Percentiles rank a stretch among this genome's conserved stretches.
Evolutionary conservation across 2,113 vertebrate genomes (phyloP).

Genomic region (Poecilia latipinna): DNA sequence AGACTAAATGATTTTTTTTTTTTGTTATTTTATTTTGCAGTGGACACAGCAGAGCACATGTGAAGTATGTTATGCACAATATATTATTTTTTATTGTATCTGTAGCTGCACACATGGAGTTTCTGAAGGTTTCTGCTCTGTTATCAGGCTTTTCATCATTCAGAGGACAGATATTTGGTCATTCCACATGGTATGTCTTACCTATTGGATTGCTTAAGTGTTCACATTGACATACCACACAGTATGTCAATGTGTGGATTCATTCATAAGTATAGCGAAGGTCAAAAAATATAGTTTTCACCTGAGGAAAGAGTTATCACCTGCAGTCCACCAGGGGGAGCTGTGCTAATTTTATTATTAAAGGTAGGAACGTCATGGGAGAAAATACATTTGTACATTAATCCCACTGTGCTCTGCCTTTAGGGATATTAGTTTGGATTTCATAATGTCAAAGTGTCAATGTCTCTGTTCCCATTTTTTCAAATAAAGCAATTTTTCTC

Average conservation of each 20-base stretch:
- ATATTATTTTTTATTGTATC: constrained; percentile 24
- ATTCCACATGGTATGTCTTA: background rate
- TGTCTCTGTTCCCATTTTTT: background rate
- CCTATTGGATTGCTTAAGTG: background rate
- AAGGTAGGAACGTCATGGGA: constrained; percentile 7
- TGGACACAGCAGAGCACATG: constrained; percentile 29
- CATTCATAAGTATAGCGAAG: constrained; percentile 4
- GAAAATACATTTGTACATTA: background rate
- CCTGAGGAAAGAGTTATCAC: constrained; percentile 2
- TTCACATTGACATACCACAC: background rate
- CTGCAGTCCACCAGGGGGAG: constrained; percentile 57
- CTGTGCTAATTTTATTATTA: constrained; percentile 26
- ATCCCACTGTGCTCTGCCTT: background rate
- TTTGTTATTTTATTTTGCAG: constrained; percentile 18
- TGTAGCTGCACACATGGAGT: constrained; percentile 17
- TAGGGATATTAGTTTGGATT: background rate
- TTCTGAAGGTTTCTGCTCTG: constrained; percentile 3
- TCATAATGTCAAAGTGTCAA: background rate
- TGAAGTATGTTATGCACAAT: constrained; percentile 16
- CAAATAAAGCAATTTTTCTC: background rate
- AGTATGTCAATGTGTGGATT: background rate
- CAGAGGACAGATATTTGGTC: background rate
- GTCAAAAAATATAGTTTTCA: constrained; percentile 10
- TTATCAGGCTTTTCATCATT: constrained; percentile 4
- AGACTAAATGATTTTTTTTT: constrained; percentile 35